Base-by-base conservation (phyloP, 2,888 invertebrate species). In the Tenthredo notha region DNA sequence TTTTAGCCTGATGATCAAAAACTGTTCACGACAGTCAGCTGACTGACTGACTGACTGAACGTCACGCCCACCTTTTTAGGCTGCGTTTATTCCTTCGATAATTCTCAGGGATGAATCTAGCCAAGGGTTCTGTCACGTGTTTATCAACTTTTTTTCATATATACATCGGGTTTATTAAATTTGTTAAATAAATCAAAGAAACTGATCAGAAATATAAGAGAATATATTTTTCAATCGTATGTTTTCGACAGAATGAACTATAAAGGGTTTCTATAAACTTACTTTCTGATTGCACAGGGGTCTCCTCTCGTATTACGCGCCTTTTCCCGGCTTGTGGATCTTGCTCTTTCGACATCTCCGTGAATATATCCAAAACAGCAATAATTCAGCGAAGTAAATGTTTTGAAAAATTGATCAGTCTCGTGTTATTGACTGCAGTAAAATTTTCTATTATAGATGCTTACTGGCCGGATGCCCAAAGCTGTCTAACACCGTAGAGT, bases 401-500 rank as follows among this genome's bases (percentile, higher is more conserved):
- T 50, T 47, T 54, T 54, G 50, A 77, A 54, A 77, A 77, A n/a
- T 29, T 50, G 3, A 50, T 29, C 15, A 40, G n/a, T 43, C 43
- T 43, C 3, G 72, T 43, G n/a, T 33, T 33, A 15, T 67, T 74
- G 43, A 43, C 33, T 25, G 54, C 15, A 18, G 47, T 54, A n/a
- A 33, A 47, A 10, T 18, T 47, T 25, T 33, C 25, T 47, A 29
- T 43, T 43, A 18, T 77, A 86, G 85, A 85, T 80, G 40, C 85
- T 82, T 33, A 43, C 77, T 67, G 61, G 78, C 84, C 78, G 37
- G 40, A 65, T 67, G 70, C 78, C 67, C 61, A 85, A 89, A 89
- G 85, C 88, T 89, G 89, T 89, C 89, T 87, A 85, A 89, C 40
- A 78, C 84, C 21, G 88, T 86, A 65, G 89, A 89, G 89, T 89